Evolutionary conservation across 2,888 invertebrate genomes (phyloP).

Genomic region (Callosobruchus maculatus): DNA sequence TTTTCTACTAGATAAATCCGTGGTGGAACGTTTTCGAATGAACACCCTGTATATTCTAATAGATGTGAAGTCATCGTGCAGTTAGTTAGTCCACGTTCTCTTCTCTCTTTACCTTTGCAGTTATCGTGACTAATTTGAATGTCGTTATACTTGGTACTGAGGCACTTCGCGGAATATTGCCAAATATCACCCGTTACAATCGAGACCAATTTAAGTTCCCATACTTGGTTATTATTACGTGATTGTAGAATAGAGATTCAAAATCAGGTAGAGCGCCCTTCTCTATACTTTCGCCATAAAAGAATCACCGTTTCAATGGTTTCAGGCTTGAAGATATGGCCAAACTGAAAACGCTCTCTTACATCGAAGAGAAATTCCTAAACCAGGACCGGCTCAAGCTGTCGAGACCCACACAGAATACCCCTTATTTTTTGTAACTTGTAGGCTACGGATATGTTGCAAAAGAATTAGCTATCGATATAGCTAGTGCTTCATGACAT

Average conservation of each 20-base stretch:
- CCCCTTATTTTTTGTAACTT: too few relatives aligned
- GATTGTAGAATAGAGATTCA: background rate
- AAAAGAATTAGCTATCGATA: too few relatives aligned
- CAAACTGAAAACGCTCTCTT: background rate
- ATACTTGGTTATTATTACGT: background rate
- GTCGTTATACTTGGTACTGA: background rate
- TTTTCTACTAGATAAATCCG: too few relatives aligned
- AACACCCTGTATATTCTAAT: background rate
- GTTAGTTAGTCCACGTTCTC: background rate
- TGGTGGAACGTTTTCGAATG: too few relatives aligned
- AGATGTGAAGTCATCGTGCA: background rate
- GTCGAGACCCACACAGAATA: too few relatives aligned
- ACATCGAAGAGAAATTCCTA: background rate
- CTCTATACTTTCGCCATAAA: background rate
- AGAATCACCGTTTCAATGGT: background rate
- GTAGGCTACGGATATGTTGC: too few relatives aligned
- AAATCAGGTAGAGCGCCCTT: background rate
- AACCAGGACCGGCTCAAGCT: background rate
- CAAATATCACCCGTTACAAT: background rate
- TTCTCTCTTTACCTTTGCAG: background rate
- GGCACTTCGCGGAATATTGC: background rate
- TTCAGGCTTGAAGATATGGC: background rate
- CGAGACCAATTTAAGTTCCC: background rate
- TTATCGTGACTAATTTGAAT: background rate
- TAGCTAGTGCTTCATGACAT: too few relatives aligned